Evolutionary conservation across 2,888 invertebrate species (phyloP).

Genomic region (Drosophila niveifrons): DNA sequence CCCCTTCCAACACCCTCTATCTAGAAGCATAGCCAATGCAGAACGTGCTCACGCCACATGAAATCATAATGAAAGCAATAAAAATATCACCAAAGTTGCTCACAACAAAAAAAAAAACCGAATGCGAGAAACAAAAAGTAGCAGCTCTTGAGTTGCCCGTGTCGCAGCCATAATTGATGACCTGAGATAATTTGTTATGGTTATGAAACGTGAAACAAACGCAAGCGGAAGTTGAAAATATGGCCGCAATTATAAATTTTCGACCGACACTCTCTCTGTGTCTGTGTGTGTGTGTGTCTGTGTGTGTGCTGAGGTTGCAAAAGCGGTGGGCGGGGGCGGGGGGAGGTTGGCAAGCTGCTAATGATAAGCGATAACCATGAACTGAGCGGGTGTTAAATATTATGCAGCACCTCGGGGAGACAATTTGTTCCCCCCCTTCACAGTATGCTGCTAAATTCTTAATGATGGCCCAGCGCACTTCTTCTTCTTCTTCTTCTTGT

Average conservation of each 20-base stretch:
- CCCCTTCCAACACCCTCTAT: not conserved
- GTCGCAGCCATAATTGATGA: constrained; percentile 76
- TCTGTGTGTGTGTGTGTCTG: constrained; percentile 1
- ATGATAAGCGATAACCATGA: constrained; percentile 66
- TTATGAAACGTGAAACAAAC: constrained; percentile 68
- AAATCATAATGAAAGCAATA: constrained; percentile 81
- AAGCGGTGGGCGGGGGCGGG: too few species aligned
- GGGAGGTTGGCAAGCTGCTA: constrained; percentile 48
- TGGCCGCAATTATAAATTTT: constrained; percentile 59
- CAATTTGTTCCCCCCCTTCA: constrained; percentile 57
- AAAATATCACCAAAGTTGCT: constrained; percentile 67
- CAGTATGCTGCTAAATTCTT: constrained; percentile 27
- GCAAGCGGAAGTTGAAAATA: constrained; percentile 53
- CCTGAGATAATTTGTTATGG: constrained; percentile 80
- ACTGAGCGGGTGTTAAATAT: constrained; percentile 70
- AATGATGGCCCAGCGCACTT: constrained; percentile 27
- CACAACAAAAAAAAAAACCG: constrained; percentile 18
- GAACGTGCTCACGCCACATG: constrained; percentile 72
- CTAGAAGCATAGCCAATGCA: constrained; percentile 31
- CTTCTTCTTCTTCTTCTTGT: not conserved
- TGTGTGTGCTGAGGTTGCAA: constrained; percentile 10
- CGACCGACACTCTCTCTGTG: constrained; percentile 23
- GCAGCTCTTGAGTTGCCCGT: constrained; percentile 48
- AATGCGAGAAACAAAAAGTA: constrained; percentile 23
- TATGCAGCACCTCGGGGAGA: constrained; percentile 68